Evolutionary conservation across 2,113 vertebrate species (phyloP).

Genomic region (Clarias macrocephalus): DNA sequence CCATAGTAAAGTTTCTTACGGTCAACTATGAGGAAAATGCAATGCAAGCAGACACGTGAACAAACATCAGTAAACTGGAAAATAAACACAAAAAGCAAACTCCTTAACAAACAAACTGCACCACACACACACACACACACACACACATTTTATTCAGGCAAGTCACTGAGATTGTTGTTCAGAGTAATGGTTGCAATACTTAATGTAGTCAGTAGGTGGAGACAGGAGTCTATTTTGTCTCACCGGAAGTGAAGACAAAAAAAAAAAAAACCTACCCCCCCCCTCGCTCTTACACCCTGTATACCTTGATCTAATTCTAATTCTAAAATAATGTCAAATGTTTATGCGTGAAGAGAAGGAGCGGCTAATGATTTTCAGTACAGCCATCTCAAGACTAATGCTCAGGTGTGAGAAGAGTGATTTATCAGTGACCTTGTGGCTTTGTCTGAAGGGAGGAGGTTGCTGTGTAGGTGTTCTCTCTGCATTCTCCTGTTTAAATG

Average conservation of each 20-base stretch:
- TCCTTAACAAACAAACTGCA: too few relatives aligned
- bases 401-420: not conserved
- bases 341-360: not conserved
- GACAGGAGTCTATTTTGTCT: not conserved
- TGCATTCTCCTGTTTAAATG: not conserved
- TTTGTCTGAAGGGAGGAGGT: not conserved
- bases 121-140: too few relatives aligned
- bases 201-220: constrained; percentile 19
- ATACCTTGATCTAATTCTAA: not conserved
- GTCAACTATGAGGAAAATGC: too few relatives aligned
- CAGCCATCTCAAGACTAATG: not conserved
- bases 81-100: too few relatives aligned
- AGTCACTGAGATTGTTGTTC: not conserved
- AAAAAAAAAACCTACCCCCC: not conserved
- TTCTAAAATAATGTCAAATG: not conserved
- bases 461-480: constrained; percentile 19
- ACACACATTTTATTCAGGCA: not conserved
- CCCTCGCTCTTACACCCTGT: not conserved
- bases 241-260: constrained; percentile 28
- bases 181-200: constrained; percentile 7
- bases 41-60: too few relatives aligned
- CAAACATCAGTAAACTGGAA: too few relatives aligned
- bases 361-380: not conserved
- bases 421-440: not conserved
- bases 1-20: too few relatives aligned